Evolutionary conservation across 1,140 invertebrate genomes (phyloP).

Genomic region (Leptestheria dahalacensis): DNA sequence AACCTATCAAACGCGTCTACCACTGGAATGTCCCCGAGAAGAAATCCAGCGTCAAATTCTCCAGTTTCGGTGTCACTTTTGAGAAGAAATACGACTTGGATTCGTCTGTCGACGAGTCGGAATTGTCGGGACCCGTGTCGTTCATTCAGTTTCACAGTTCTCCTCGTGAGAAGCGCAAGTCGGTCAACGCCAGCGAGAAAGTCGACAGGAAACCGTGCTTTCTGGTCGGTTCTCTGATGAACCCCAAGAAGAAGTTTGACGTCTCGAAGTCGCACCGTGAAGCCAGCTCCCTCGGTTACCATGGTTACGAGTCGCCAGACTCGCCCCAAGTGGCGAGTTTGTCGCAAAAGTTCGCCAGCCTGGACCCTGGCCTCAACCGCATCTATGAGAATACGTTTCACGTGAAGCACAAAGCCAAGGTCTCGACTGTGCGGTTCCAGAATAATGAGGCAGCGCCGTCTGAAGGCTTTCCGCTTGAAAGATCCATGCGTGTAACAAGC

Average conservation of each 20-base stretch:
- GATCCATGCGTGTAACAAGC: neutral
- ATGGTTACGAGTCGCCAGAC: too few species aligned
- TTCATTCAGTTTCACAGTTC: neutral
- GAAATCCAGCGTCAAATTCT: neutral
- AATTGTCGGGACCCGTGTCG: conserved; percentile 1
- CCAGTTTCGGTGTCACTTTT: conserved; percentile 7
- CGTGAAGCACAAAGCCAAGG: neutral
- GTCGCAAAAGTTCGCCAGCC: neutral
- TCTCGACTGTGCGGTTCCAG: neutral
- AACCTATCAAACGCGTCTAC: neutral
- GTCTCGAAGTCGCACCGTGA: too few species aligned
- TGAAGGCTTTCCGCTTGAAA: neutral
- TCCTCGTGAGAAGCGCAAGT: neutral
- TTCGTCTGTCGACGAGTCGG: neutral
- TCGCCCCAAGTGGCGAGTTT: neutral
- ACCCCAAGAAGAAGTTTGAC: neutral
- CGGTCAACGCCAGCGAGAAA: neutral
- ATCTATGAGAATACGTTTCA: neutral
- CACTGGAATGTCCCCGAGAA: conserved; percentile 2
- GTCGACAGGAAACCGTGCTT: neutral
- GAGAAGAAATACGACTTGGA: conserved; percentile 1
- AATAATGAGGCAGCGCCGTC: neutral
- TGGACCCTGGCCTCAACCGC: neutral
- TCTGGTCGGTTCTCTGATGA: neutral
- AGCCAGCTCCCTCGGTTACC: too few species aligned